Conservation (phyloP, 1,140 invertebrate genomes). For the Arion vulgaris region DNA sequence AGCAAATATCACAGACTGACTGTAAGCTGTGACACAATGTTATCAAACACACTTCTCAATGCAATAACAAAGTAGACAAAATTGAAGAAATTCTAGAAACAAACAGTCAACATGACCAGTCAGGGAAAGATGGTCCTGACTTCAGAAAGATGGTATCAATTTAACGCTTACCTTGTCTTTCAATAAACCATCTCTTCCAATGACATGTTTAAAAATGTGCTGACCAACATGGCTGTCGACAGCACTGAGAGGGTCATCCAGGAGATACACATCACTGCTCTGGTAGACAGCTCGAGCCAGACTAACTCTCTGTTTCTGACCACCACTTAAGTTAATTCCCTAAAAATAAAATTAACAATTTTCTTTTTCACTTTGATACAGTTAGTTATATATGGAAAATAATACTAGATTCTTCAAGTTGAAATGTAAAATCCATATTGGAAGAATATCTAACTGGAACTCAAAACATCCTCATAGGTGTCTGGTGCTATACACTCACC, state of each 20-base stretch:
- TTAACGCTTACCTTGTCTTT: conserved; percentile 16
- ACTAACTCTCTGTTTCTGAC: conserved; percentile 11
- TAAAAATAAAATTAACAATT: not conserved
- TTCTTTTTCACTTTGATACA: no score
- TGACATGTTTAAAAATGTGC: conserved; percentile 25
- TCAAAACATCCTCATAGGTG: no score
- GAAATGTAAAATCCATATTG: no score
- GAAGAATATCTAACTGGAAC: no score
- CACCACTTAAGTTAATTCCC: conserved; percentile 10
- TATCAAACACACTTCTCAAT: no score
- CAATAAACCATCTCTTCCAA: conserved; percentile 20
- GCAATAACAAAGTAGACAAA: not conserved
- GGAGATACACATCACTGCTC: conserved; percentile 21
- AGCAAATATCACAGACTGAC: no score
- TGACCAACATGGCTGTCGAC: conserved; percentile 7
- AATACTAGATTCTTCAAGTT: no score
- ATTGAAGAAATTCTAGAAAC: not conserved
- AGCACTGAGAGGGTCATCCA: conserved; percentile 19
- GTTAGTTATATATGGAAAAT: no score
- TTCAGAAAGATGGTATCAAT: no score
- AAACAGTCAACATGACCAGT: not conserved
- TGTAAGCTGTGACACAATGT: no score
- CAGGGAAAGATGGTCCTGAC: no score
- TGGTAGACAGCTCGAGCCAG: conserved; percentile 23
- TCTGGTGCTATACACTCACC: no score